A percentile compares a stretch with the other conserved stretches of the same genome.
These are phyloP conservation scores for Gulo gulo DNA, from an alignment of 2,113 vertebrate genomes.

Conservation along the genomic window DNA sequence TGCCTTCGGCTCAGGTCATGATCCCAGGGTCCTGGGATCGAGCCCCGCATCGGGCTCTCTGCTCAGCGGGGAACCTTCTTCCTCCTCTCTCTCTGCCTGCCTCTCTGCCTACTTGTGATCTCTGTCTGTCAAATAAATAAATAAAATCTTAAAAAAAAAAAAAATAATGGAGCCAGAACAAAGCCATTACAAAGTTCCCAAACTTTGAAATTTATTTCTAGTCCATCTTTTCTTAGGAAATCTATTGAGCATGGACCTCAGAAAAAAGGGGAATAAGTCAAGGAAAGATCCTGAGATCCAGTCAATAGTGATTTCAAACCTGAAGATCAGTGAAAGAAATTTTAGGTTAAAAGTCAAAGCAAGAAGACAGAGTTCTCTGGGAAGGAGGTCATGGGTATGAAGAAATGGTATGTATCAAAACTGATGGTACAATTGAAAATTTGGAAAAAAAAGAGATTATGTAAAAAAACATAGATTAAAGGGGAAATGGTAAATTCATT, in stretches of 20 bases:
- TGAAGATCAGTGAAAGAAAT: not conserved
- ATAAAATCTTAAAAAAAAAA: too few species aligned
- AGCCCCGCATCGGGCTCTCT: too few species aligned
- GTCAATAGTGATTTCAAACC: not conserved
- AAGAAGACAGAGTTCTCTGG: not conserved
- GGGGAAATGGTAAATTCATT: not conserved
- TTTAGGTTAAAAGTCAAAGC: not conserved
- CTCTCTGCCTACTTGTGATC: too few species aligned
- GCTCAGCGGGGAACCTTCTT: too few species aligned
- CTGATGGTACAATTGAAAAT: not conserved
- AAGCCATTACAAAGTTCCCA: not conserved
- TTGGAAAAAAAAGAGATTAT: not conserved
- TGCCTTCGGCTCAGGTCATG: too few species aligned
- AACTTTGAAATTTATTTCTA: constrained; percentile 29
- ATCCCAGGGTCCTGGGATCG: too few species aligned
- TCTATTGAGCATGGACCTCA: not conserved
- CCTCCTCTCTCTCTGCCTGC: too few species aligned
- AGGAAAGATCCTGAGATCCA: not conserved
- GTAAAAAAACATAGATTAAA: not conserved
- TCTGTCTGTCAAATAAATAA: too few species aligned
- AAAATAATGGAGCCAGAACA: not conserved
- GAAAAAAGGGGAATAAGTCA: not conserved
- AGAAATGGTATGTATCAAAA: not conserved
- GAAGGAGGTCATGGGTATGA: not conserved
- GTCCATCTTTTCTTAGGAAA: not conserved